Evolutionary conservation across 2,888 invertebrate genomes (phyloP).

Genomic region (Drosophila pegasa): DNA sequence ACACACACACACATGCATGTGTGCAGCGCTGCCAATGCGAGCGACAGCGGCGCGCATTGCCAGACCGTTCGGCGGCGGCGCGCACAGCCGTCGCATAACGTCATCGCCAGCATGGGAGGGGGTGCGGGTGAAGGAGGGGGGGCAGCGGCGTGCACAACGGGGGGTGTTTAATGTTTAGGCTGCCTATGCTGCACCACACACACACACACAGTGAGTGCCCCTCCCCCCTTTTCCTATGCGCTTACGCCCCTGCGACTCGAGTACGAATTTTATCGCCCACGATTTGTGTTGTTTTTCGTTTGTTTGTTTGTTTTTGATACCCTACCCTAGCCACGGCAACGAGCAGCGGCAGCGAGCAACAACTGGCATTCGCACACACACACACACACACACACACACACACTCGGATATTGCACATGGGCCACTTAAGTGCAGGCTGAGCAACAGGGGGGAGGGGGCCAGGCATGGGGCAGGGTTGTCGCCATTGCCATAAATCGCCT

Average conservation of each 20-base stretch:
- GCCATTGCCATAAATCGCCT: conserved; percentile 43
- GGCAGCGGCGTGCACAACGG: conserved; percentile 21
- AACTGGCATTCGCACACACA: conserved; percentile 43
- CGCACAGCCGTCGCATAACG: conserved; percentile 67
- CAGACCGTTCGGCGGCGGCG: conserved; percentile 72
- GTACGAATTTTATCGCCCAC: conserved; percentile 75
- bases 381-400: conserved; percentile 20
- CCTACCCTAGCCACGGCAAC: conserved; percentile 46
- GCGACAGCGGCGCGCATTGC: conserved; percentile 49
- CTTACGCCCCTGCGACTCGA: conserved; percentile 40
- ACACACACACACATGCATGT: conserved; percentile 30
- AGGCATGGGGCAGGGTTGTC: conserved; percentile 32
- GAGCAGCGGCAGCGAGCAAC: conserved; percentile 25
- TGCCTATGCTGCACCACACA: conserved; percentile 6
- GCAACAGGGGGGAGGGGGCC: background rate
- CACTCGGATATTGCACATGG: conserved; percentile 26
- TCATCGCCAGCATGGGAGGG: conserved; percentile 55
- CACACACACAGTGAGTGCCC: background rate
- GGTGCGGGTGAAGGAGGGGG: background rate
- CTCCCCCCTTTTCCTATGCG: background rate
- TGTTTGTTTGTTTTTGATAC: conserved; percentile 71
- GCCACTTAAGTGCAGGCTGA: conserved; percentile 45
- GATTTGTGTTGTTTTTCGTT: conserved; percentile 54
- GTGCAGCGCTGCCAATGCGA: conserved; percentile 38
- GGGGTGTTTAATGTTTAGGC: conserved; percentile 22